Percentiles rank a stretch among this genome's conserved stretches.
Conservation (phyloP, 2,797 vertebrate genomes). For the Coracias cyanogaster region DNA sequence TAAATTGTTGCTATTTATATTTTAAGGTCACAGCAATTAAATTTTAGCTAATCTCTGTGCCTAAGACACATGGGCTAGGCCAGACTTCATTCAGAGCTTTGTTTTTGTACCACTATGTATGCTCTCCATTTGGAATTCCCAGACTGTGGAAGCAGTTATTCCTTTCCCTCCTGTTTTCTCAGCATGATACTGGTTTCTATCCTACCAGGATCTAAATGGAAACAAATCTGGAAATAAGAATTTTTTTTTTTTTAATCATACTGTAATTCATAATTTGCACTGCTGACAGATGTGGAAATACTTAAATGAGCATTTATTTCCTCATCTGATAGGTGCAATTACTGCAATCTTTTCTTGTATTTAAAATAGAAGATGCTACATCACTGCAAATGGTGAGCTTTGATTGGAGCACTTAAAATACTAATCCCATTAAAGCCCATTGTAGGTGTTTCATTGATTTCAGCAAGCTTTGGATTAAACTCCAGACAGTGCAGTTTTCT, state of each 20-base stretch:
- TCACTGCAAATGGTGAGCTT: background rate
- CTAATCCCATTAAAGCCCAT: background rate
- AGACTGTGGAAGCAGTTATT: background rate
- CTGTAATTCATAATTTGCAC: conserved; percentile 30
- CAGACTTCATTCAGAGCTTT: background rate
- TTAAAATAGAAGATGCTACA: background rate
- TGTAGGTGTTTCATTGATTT: background rate
- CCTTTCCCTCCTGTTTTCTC: background rate
- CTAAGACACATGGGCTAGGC: background rate
- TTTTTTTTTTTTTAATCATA: background rate
- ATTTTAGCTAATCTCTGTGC: background rate
- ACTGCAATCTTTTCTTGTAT: background rate
- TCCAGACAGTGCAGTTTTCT: background rate
- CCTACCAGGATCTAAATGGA: background rate
- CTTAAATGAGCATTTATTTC: background rate
- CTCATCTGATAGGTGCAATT: background rate
- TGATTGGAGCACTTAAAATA: conserved; percentile 17
- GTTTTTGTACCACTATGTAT: background rate
- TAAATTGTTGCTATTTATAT: conserved; percentile 76
- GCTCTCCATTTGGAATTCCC: background rate
- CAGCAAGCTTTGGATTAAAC: background rate
- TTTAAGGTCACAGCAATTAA: background rate
- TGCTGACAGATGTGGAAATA: background rate
- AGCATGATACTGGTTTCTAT: conserved; percentile 7
- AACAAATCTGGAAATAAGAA: background rate